phyloP scores from a whole-genome alignment of 2,888 invertebrate genomes.

The Brenthis ino region DNA sequence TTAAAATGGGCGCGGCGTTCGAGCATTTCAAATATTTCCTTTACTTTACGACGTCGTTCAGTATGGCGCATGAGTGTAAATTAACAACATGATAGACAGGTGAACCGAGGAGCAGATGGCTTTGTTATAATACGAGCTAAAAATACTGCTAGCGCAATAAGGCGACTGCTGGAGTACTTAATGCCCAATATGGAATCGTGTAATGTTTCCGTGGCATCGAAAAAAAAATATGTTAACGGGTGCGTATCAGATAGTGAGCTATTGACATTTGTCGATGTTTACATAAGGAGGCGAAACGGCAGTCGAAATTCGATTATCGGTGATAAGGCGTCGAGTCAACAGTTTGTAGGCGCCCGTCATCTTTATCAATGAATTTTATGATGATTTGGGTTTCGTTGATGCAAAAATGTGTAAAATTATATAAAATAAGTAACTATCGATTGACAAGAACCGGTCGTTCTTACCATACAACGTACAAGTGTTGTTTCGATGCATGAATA shows the following conservation, averaged over 20 bases:
- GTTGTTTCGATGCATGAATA: constrained; percentile 2
- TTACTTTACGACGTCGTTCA: constrained; percentile 60
- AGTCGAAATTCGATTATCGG: constrained; percentile 76
- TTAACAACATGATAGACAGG: constrained; percentile 76
- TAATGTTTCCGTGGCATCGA: constrained; percentile 60
- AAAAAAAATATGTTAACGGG: constrained; percentile 64
- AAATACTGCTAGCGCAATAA: constrained; percentile 62
- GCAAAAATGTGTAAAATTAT: constrained; percentile 58
- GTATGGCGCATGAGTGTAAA: constrained; percentile 66
- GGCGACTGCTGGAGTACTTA: constrained; percentile 51
- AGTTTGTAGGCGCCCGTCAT: constrained; percentile 69
- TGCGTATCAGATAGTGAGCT: constrained; percentile 74
- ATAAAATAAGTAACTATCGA: constrained; percentile 41
- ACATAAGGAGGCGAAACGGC: constrained; percentile 79
- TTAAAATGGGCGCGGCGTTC: constrained; percentile 55
- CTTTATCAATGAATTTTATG: constrained; percentile 67
- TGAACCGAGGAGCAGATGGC: constrained; percentile 72
- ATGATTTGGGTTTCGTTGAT: constrained; percentile 52
- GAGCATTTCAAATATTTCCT: constrained; percentile 70
- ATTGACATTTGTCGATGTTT: constrained; percentile 76
- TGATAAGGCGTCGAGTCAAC: constrained; percentile 71
- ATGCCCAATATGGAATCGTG: constrained; percentile 63
- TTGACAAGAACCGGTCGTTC: constrained; percentile 41
- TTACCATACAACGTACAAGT: constrained; percentile 25
- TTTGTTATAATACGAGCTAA: constrained; percentile 74